A percentile compares a stretch with the other conserved stretches of the same genome.
Evolutionary conservation across 2,888 invertebrate species (phyloP).

Genomic region (Mycalesis mineus): DNA sequence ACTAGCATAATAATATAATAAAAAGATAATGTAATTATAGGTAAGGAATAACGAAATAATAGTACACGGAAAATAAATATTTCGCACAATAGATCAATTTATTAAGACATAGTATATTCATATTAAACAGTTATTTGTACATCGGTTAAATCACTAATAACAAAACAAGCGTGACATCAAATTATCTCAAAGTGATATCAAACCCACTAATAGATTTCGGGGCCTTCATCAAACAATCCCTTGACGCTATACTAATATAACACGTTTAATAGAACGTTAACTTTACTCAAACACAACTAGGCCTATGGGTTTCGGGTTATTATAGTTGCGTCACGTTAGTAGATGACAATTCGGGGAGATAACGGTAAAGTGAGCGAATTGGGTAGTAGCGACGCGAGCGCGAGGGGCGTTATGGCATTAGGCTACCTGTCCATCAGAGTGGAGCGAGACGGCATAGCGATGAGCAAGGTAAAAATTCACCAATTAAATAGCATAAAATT

Average conservation of each 20-base stretch:
- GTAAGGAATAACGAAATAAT: too few relatives aligned
- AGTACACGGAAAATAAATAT: too few relatives aligned
- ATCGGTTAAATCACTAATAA: background rate
- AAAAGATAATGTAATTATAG: background rate
- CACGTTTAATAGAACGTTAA: conserved; percentile 56
- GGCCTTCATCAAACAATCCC: conserved; percentile 62
- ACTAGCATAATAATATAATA: background rate
- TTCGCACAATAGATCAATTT: too few relatives aligned
- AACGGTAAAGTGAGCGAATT: conserved; percentile 63
- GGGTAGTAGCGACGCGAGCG: conserved; percentile 39
- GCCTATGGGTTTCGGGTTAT: conserved; percentile 60
- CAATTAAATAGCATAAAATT: too few relatives aligned
- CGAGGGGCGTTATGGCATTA: conserved; percentile 50
- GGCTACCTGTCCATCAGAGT: too few relatives aligned
- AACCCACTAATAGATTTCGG: conserved; percentile 55
- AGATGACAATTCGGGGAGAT: conserved; percentile 58
- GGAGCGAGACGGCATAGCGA: too few relatives aligned
- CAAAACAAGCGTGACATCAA: background rate
- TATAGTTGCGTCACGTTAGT: conserved; percentile 44
- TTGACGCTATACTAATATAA: conserved; percentile 57
- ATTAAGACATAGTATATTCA: too few relatives aligned
- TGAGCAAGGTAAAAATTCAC: too few relatives aligned
- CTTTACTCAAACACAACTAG: conserved; percentile 70
- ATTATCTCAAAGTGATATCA: conserved; percentile 14
- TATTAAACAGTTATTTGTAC: background rate